Evolutionary conservation across 2,113 vertebrate genomes (phyloP), one percentile per base, ranked within the genome.

Genomic region (Phylloscopus trochilus): DNA sequence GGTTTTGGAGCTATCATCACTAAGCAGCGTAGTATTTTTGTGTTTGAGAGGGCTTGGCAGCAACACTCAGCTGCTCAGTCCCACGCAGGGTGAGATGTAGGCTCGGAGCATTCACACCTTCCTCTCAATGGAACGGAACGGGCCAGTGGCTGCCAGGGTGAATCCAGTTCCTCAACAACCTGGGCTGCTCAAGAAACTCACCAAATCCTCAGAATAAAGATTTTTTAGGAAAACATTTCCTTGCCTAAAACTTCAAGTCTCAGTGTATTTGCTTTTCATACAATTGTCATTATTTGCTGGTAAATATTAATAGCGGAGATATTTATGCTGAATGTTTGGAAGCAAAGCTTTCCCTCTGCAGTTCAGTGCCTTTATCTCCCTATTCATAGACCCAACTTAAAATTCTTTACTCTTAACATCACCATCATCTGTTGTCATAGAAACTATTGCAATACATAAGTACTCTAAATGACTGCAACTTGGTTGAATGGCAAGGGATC

Each of bases 371-470:
- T 97, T 94, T 95, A 97, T 96, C 94, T 96, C 93, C 80, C 87
- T 96, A 87, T 95, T 96, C 96, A 96, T 75, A 97, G 93, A 92
- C 93, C 83, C 79, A 97, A 93, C 92, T 96, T 95, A 90, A 95
- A 97, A 96, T 97, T 96, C 96, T 96, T 97, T 97, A 96, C 95
- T 96, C 95, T 97, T 96, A 97, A 95, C 97, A 96, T 92, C 95
- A 94, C 95, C 96, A 96, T 96, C 97, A 97, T 97, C 94, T 97
- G 97, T 97, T 97, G 97, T 97, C 97, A 97, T 97, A 97, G 97
- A 97, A 97, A 97, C 97, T 97, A 92, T 97, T 96, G 95, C 96
- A 95, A 96, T 60, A 96, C 96, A 94, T 85, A 95, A 96, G 95
- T 96, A 60, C 96, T 96, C 92, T 67, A 96, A 97, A 96, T 96